Base-by-base conservation (phyloP, 2,113 vertebrate species). In the Eulemur rufifrons region DNA sequence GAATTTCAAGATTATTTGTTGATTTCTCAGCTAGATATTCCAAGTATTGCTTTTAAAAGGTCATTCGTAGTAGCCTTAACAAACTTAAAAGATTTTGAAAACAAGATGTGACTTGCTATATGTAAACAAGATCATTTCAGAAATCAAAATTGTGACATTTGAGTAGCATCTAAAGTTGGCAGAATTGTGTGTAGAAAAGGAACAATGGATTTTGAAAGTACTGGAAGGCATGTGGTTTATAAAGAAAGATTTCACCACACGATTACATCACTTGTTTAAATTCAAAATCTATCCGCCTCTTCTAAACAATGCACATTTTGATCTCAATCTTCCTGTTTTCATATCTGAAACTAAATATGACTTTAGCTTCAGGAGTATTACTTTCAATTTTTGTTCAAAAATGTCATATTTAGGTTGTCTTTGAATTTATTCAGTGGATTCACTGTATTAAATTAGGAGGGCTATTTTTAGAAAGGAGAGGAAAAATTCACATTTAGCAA, bases 61-160 rank as follows among this genome's bases (percentile, higher is more conserved):
- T 39, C 50, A 52, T 74, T 97, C 10, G 37, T 64, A 68, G 11
- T 87, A 86, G 11, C 80, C 86, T 59, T 80, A 96, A 84, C 92
- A 61, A 82, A n/a, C 29, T 83, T 84, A 73, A 86, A 96, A 54
- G 1, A 69, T 29, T 94, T 90, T 74, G 52, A 66, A 93, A 91
- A 93, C 12, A 76, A 52, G 45, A 63, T 42, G 13, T 45, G 68
- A 32, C 10, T 93, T 82, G 32, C 34, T 77, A 77, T 68, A 85
- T 84, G 25, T 85, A 94, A 95, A 42, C 39, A 93, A 81, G 39
- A 89, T 68, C 29, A 82, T 37, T 56, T 87, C 56, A 92, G 54
- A 88, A 96, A 92, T 96, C 29, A 95, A 96, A 97, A 83, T 66
- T 82, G 23, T 84, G 71, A 86, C 39, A 81, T 89, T 77, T 81